These are phyloP conservation scores for Mola mola DNA, from an alignment of 2,113 vertebrate genomes.

Conservation along the genomic window DNA sequence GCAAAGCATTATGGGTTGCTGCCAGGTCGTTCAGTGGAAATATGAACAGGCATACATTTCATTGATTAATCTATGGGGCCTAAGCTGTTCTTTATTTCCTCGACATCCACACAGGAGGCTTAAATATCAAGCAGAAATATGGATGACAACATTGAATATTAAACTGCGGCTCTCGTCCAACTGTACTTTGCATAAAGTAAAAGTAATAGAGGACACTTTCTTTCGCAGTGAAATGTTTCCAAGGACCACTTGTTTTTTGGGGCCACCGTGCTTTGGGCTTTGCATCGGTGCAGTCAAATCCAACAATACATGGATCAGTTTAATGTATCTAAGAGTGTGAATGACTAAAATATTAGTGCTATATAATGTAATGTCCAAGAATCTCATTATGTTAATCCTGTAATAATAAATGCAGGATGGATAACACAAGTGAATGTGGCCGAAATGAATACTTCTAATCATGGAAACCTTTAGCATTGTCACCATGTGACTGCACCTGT, in stretches of 20 bases:
- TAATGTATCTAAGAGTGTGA: conserved; percentile 16
- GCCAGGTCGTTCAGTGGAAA: conserved; percentile 51
- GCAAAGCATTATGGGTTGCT: conserved; percentile 43
- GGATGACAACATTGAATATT: conserved; percentile 63
- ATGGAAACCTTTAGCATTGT: conserved; percentile 15
- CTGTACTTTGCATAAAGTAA: conserved; percentile 52
- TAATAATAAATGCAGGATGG: background rate
- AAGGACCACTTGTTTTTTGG: conserved; percentile 43
- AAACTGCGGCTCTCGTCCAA: conserved; percentile 49
- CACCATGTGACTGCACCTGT: conserved; percentile 9
- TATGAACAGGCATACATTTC: conserved; percentile 49
- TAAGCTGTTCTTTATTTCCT: conserved; percentile 60
- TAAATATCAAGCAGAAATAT: conserved; percentile 73
- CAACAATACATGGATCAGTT: conserved; percentile 20
- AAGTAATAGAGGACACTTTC: conserved; percentile 38
- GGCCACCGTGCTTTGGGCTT: conserved; percentile 33
- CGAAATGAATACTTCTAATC: background rate
- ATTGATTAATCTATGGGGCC: conserved; percentile 65
- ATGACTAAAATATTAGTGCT: background rate
- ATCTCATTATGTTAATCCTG: background rate
- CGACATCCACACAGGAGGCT: conserved; percentile 52
- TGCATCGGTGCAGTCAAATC: conserved; percentile 38
- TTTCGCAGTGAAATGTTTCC: conserved; percentile 39
- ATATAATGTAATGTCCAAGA: background rate
- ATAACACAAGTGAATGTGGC: background rate